Evolutionary conservation across 2,113 vertebrate genomes (phyloP).

Genomic region (Chroicocephalus ridibundus): DNA sequence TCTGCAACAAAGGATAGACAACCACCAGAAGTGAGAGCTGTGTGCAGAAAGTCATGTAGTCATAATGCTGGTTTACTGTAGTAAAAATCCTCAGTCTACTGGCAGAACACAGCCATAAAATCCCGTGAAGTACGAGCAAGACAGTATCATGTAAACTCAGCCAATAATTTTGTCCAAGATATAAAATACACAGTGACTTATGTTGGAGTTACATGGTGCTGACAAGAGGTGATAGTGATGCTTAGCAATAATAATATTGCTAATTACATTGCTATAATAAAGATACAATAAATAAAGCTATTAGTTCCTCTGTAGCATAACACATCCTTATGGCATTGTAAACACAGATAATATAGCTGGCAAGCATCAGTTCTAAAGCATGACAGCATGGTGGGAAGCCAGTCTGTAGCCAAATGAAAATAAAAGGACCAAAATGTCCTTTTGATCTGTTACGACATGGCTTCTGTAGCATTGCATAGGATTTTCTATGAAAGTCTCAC

Average conservation of each 20-base stretch:
- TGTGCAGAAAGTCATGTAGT: neutral
- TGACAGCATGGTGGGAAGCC: neutral
- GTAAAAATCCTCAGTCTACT: neutral
- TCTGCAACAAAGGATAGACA: neutral
- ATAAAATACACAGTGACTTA: constrained; percentile 45
- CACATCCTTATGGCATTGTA: constrained; percentile 58
- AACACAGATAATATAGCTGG: constrained; percentile 44
- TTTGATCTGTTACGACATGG: neutral
- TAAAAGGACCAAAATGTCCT: constrained; percentile 3
- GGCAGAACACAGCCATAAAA: constrained; percentile 13
- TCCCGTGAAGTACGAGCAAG: neutral
- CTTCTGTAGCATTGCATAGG: neutral
- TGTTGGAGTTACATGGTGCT: constrained; percentile 28
- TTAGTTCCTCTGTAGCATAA: constrained; percentile 47
- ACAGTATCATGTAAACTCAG: constrained; percentile 13
- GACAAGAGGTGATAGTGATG: constrained; percentile 59
- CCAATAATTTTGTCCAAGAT: constrained; percentile 41
- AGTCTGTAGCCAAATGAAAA: constrained; percentile 13
- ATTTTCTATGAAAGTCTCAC: neutral
- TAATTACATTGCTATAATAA: constrained; percentile 67
- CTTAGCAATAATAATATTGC: constrained; percentile 60
- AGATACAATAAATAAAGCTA: constrained; percentile 65
- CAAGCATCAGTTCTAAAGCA: constrained; percentile 41
- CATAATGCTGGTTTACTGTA: neutral
- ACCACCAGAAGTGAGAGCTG: neutral